Evolutionary conservation across 2,888 invertebrate species (phyloP), one percentile per base, ranked within the genome.

Genomic region (Acanthosoma haemorrhoidale): DNA sequence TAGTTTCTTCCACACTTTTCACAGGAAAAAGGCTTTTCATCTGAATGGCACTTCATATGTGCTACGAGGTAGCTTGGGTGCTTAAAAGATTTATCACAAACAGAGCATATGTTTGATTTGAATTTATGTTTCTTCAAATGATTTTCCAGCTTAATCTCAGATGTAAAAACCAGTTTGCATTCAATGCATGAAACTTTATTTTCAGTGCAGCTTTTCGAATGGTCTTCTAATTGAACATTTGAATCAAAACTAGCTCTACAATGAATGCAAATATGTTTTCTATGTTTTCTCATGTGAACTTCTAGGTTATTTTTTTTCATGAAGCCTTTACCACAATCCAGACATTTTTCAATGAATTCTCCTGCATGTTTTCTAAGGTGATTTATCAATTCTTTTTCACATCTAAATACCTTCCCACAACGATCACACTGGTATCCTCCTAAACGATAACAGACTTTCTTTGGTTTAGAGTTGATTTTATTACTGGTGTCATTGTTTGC

Each of bases 211-310:
- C 13, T 6, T n/a, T 39, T 18, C 16, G 32, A 31, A 51, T 66
- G 66, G 6, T 43, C 66, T 15, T 25, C 11, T 11, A 66, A 25
- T 16, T 66, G 32, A 2, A 13, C 11, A 15, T 43, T 51, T 31
- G 25, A 16, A n/a, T 11, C 29, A 34, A 66, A 66, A 32, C 66
- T 66, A 16, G 66, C 66, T 13, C 66, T 66, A 18, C 66, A 66
- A 39, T 51, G 9, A 8, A 51, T 15, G 31, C 66, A 66, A 18
- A 43, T 29, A 34, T 66, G 66, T 25, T 31, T 66, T 21, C 66
- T 29, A 32, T 78, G 78, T 29, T 73, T 76, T 29, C 76, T 70
- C 39, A 74, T 73, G 63, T 78, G 78, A 58, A 76, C 75, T 70
- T 74, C 75, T 51, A 77, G 73, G 6, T 63, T 64, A 21, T 43